These are phyloP conservation scores for Tetragnatha montana DNA, from an alignment of 2,888 invertebrate species.

Conservation along the genomic window DNA sequence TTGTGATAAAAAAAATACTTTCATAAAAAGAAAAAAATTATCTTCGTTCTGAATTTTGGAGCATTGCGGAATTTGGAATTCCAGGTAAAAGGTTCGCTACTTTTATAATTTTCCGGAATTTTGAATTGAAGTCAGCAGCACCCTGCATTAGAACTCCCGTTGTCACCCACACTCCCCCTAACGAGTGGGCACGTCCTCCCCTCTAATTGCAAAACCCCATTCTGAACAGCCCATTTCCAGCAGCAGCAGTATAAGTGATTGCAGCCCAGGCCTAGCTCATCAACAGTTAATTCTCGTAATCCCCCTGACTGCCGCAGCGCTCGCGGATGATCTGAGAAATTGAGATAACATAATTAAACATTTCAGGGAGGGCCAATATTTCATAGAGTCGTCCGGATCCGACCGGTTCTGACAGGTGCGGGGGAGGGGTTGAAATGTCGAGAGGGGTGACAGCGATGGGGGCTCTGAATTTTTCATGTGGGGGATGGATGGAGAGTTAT, in stretches of 20 bases:
- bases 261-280: slow-evolving; percentile 37
- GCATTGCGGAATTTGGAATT: no score
- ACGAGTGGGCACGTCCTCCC: slow-evolving; percentile 26
- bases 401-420: slow-evolving; percentile 9
- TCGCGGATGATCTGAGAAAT: slow-evolving; percentile 47
- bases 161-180: slow-evolving; percentile 23
- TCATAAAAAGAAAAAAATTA: no score
- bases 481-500: background rate
- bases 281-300: slow-evolving; percentile 61
- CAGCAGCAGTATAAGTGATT: slow-evolving; percentile 48
- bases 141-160: background rate
- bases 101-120: no score
- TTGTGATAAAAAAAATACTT: no score
- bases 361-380: slow-evolving; percentile 55
- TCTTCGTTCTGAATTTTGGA: no score
- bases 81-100: no score
- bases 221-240: slow-evolving; percentile 7
- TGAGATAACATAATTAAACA: slow-evolving; percentile 65
- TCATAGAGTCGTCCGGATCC: slow-evolving; percentile 36
- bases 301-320: slow-evolving; percentile 6
- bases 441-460: background rate
- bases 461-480: slow-evolving; percentile 36
- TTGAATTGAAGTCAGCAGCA: no score
- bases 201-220: slow-evolving; percentile 41
- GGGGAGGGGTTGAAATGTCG: background rate